Conservation (phyloP, 2,113 vertebrate genomes). For the Helogale parvula region DNA sequence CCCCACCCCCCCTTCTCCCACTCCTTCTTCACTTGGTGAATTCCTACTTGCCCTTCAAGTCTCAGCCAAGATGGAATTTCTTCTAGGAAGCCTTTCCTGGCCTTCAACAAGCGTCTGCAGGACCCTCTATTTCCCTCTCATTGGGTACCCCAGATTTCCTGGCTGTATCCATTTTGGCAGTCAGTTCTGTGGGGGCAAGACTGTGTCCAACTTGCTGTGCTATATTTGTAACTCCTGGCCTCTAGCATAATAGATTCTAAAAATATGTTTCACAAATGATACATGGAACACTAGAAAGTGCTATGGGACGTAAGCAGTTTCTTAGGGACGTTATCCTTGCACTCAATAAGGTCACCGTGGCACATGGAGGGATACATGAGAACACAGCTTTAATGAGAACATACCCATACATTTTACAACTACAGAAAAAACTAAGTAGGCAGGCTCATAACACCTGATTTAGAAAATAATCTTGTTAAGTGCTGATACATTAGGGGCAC, state of each 20-base stretch:
- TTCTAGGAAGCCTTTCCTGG: neutral
- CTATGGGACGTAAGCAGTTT: neutral
- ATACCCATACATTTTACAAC: neutral
- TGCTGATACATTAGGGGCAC: no score
- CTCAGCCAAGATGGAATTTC: neutral
- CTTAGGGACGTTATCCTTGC: neutral
- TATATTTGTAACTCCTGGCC: slow-evolving; percentile 17
- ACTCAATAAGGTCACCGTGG: neutral
- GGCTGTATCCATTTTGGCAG: neutral
- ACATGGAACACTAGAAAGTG: slow-evolving; percentile 55
- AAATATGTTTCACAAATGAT: slow-evolving; percentile 56
- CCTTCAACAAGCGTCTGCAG: neutral
- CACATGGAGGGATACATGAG: neutral
- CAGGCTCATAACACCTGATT: neutral
- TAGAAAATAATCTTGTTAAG: slow-evolving; percentile 28
- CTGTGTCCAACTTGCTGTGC: neutral
- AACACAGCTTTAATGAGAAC: neutral
- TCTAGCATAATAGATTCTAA: slow-evolving; percentile 19
- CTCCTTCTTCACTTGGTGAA: neutral
- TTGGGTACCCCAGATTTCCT: neutral
- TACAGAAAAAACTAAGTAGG: neutral
- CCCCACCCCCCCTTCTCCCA: fast-evolving
- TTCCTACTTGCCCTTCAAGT: neutral
- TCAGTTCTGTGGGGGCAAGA: slow-evolving; percentile 14
- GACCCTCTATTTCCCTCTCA: neutral